Base-by-base conservation (phyloP, 2,797 vertebrate genomes). In the Myotis vivesi region DNA sequence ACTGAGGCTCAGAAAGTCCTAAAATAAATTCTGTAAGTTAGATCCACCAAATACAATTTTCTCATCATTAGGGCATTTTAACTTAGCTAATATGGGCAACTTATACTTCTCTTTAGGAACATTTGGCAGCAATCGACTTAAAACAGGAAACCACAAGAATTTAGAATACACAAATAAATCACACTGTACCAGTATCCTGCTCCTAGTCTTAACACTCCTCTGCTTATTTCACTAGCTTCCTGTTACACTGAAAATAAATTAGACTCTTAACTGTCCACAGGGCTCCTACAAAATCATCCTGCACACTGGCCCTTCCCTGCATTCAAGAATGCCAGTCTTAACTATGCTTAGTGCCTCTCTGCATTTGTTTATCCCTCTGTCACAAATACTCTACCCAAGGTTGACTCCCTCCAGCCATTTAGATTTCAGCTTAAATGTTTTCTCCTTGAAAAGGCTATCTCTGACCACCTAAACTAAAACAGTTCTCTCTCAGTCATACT, bases 1-100 rank as follows among this genome's bases (percentile, higher is more conserved):
- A 99, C 85, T 98, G 98, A 71, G 97, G 97, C 93, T 98, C 97
- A 44, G 97, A 28, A 15, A 98, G 98, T 82, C 96, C 98, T 96
- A 73, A 55, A 76, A 69, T 19, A 41, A 97, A 97, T 84, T 95
- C 71, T 96, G 19, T 2, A 68, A 15, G 51, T 97, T 80, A 98
- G 91, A 94, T n/a, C 55, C 41, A 71, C 71, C 13, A 44, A 51
- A 57, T 3, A 25, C 38, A 44, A 44, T 25, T 46, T 12, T 36
- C 15, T 68, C 46, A 57, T 77, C 76, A 51, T 20, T 2, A 83
- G 36, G 66, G 12, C 62, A 89, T 30, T 87, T 28, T 75, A 64
- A 55, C 62, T 89, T 69, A 87, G 59, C 55, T 93, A 94, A 64
- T 12, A 1, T 23, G 53, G n/a, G 23, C 17, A 89, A 9, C 22